Percentiles rank a stretch among this genome's conserved stretches.
Conservation (phyloP, 2,113 vertebrate species). For the Australoheros scitulus region DNA sequence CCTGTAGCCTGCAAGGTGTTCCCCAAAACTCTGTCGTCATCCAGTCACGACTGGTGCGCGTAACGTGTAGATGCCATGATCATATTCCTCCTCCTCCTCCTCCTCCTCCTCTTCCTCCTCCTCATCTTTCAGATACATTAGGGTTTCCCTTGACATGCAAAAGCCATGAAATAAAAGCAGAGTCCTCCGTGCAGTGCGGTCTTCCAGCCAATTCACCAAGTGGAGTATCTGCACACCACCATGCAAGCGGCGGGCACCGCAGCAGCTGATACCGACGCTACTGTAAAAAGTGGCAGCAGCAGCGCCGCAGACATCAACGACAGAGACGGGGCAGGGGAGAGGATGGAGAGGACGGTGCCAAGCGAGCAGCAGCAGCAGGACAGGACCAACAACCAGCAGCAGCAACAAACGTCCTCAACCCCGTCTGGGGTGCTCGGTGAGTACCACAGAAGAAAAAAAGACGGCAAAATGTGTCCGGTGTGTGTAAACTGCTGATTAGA, state of each 20-base stretch:
- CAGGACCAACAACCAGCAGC: conserved; percentile 43
- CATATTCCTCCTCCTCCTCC: conserved; percentile 18
- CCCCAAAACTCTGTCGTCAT: conserved; percentile 59
- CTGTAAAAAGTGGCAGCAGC: conserved; percentile 47
- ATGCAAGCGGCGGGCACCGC: conserved; percentile 49
- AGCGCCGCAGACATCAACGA: conserved; percentile 44
- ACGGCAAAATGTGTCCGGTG: background rate
- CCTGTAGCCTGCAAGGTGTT: conserved; percentile 37
- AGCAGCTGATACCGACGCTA: conserved; percentile 52
- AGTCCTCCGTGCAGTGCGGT: background rate
- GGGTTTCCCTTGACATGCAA: conserved; percentile 1
- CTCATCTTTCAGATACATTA: background rate
- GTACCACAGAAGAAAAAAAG: background rate
- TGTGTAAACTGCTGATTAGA: background rate
- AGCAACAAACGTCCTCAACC: conserved; percentile 37
- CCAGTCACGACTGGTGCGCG: conserved; percentile 64
- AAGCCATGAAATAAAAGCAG: conserved; percentile 19
- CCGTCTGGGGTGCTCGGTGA: conserved; percentile 70
- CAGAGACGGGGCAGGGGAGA: conserved; percentile 53
- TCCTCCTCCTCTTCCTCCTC: conserved; percentile 7
- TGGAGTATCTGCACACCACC: conserved; percentile 10
- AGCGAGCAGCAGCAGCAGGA: conserved; percentile 55
- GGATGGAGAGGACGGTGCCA: conserved; percentile 69
- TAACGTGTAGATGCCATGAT: conserved; percentile 58
- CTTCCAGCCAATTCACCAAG: background rate